Evolutionary conservation across 2,113 vertebrate species (phyloP).

Genomic region (Urocynchramus pylzowi): DNA sequence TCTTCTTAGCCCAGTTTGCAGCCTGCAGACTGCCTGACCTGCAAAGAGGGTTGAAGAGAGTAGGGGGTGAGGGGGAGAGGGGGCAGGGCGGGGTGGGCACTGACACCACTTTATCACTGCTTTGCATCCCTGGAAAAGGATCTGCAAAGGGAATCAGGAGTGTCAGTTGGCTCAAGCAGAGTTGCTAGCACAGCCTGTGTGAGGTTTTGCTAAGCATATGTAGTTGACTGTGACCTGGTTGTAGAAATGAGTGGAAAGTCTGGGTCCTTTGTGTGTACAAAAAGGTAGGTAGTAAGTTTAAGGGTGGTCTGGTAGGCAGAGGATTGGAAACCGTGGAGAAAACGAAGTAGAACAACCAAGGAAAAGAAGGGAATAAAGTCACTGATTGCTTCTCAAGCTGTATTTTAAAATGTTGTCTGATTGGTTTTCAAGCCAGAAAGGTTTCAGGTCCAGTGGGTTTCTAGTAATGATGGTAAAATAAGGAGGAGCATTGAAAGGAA

Average conservation of each 20-base stretch:
- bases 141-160: not conserved
- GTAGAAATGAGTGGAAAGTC: not conserved
- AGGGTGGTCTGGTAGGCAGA: not conserved
- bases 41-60: not conserved
- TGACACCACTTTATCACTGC: not conserved
- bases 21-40: not conserved
- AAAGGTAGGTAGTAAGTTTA: not conserved
- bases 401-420: conserved; percentile 14
- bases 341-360: not conserved
- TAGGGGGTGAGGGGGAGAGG: not conserved
- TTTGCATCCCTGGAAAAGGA: not conserved
- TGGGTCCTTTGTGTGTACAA: not conserved
- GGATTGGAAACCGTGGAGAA: not conserved
- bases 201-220: not conserved
- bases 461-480: conserved; percentile 24
- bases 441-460: conserved; percentile 17
- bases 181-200: not conserved
- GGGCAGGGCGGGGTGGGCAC: not conserved
- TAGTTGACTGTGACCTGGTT: not conserved
- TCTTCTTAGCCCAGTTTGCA: not conserved
- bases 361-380: conserved; percentile 15
- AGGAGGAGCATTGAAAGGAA: conserved; percentile 5
- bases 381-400: conserved; percentile 22
- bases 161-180: not conserved
- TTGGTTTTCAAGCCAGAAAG: conserved; percentile 30